phyloP scores from a whole-genome alignment of 2,797 vertebrate species.

The Carapus acus region DNA sequence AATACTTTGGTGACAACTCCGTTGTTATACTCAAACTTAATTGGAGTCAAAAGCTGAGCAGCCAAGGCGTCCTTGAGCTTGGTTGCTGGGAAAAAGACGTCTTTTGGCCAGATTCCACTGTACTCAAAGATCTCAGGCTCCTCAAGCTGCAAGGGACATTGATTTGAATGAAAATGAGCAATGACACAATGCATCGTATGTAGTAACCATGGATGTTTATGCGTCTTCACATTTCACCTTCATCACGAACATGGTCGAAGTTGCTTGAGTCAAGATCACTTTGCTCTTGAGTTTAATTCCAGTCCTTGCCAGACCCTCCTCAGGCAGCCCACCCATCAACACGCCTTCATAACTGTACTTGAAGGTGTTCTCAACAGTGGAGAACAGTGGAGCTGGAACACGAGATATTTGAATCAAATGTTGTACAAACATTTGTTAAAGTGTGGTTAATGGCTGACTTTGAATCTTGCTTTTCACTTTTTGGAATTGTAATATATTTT shows the following conservation, averaged over 20 bases:
- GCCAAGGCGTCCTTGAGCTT: slow-evolving; percentile 68
- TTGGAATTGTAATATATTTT: not conserved
- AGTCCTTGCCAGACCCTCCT: slow-evolving; percentile 71
- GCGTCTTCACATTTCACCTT: slow-evolving; percentile 60
- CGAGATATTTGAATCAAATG: not conserved
- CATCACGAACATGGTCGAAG: slow-evolving; percentile 63
- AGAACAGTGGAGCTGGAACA: slow-evolving; percentile 66
- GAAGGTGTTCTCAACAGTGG: slow-evolving; percentile 60
- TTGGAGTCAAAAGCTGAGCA: slow-evolving; percentile 64
- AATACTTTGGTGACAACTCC: slow-evolving; percentile 69
- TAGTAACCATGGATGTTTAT: not conserved
- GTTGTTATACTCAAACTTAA: slow-evolving; percentile 77
- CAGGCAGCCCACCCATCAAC: slow-evolving; percentile 69
- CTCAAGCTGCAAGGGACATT: slow-evolving; percentile 57
- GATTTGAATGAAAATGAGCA: slow-evolving; percentile 1
- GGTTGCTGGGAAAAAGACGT: slow-evolving; percentile 60
- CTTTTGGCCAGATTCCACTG: slow-evolving; percentile 74
- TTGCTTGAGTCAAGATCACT: slow-evolving; percentile 66
- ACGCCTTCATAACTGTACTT: slow-evolving; percentile 71
- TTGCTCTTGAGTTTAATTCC: slow-evolving; percentile 76
- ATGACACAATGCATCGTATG: not conserved
- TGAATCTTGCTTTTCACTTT: too few species aligned
- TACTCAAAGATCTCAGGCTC: slow-evolving; percentile 70
- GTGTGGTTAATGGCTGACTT: too few species aligned
- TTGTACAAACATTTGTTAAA: too few species aligned